These are phyloP conservation scores for Spicauda simplicius DNA, from an alignment of 2,888 invertebrate species.

Conservation along the genomic window DNA sequence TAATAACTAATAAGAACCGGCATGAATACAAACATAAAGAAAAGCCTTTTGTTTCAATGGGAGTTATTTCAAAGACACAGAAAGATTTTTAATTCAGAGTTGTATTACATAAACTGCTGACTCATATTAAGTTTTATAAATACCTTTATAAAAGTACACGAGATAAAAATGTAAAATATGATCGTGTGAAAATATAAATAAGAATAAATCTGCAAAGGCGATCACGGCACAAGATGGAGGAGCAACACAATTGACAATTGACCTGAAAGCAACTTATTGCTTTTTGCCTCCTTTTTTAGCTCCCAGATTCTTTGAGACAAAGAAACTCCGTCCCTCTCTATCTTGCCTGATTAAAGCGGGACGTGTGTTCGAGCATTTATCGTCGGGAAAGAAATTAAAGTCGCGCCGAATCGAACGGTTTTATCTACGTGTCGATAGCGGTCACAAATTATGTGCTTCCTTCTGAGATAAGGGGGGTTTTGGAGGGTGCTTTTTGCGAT, in stretches of 20 bases:
- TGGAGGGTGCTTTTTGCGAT: not conserved
- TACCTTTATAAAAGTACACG: no score
- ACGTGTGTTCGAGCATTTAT: conserved; percentile 71
- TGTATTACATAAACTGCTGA: no score
- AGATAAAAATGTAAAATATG: not conserved
- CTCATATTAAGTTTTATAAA: no score
- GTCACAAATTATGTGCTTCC: conserved; percentile 83
- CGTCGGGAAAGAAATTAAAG: conserved; percentile 81
- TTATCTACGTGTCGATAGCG: conserved; percentile 83
- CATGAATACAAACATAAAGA: no score
- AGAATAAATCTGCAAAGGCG: conserved; percentile 23
- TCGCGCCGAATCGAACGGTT: conserved; percentile 79
- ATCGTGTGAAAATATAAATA: not conserved
- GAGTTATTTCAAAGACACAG: no score
- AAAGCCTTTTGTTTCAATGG: no score
- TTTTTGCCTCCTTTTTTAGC: conserved; percentile 47
- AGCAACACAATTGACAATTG: conserved; percentile 45
- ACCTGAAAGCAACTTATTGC: conserved; percentile 50
- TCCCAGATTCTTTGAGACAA: conserved; percentile 70
- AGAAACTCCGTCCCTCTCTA: conserved; percentile 53
- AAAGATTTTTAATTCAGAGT: no score
- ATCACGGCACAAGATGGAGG: conserved; percentile 37
- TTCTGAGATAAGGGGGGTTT: conserved; percentile 53
- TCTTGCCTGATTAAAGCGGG: conserved; percentile 52
- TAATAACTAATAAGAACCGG: no score